phyloP scores from a whole-genome alignment of 2,888 invertebrate genomes.

The Lithophane semibrunnea region DNA sequence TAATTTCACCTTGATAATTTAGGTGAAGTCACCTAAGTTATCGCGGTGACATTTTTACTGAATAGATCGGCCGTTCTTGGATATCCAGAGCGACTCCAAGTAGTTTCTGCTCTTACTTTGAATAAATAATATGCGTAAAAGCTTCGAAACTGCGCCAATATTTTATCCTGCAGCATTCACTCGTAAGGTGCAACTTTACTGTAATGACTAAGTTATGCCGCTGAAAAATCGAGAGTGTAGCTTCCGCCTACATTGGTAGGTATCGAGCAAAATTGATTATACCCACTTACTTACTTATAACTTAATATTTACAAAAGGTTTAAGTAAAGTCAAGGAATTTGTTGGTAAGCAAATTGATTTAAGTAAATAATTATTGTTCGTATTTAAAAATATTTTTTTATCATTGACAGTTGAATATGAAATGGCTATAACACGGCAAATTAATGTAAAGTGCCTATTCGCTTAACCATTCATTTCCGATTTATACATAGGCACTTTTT shows the following conservation, averaged over 20 bases:
- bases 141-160: constrained; percentile 82
- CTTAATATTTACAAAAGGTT: not conserved
- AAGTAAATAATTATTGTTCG: not conserved
- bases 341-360: not conserved
- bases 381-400: not conserved
- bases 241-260: not conserved
- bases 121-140: constrained; percentile 87
- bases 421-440: not conserved
- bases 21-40: not conserved
- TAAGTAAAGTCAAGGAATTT: not conserved
- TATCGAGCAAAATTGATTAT: not conserved
- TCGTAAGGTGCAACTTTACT: constrained; percentile 55
- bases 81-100: constrained; percentile 65
- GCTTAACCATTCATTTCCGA: no score
- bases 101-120: constrained; percentile 81
- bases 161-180: constrained; percentile 72
- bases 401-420: not conserved
- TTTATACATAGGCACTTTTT: no score
- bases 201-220: constrained; percentile 45
- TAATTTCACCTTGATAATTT: no score
- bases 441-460: no score
- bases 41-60: not conserved
- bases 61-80: not conserved
- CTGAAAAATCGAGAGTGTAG: constrained; percentile 45
- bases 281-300: no score